Evolutionary conservation across 2,797 vertebrate genomes (phyloP).

Genomic region (Gallinago stenura): DNA sequence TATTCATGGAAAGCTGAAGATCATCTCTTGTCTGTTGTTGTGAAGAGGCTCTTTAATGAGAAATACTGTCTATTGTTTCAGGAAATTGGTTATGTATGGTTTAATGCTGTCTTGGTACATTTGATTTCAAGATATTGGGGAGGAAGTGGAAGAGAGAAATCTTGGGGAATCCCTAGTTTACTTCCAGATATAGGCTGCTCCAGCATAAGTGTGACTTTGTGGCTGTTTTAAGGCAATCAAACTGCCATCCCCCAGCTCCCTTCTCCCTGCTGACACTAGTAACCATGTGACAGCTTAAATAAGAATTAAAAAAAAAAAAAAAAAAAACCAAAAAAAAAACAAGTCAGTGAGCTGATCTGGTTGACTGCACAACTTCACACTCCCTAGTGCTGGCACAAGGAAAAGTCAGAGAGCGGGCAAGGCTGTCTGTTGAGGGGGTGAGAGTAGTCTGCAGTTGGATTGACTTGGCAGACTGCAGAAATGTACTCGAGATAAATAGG

Average conservation of each 20-base stretch:
- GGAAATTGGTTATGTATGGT: neutral
- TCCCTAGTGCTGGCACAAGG: neutral
- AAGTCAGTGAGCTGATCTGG: neutral
- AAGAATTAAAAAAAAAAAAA: neutral
- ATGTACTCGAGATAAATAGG: neutral
- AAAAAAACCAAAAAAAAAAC: neutral
- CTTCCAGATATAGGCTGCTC: neutral
- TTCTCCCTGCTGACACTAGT: neutral
- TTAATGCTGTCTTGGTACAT: neutral
- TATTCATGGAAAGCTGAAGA: neutral
- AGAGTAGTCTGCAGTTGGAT: neutral
- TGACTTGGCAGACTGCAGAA: neutral
- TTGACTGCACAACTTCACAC: neutral
- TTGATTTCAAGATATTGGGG: neutral
- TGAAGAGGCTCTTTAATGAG: neutral
- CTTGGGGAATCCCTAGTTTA: neutral
- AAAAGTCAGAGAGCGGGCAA: neutral
- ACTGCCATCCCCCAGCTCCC: neutral
- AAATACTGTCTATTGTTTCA: neutral
- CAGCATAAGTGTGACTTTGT: neutral
- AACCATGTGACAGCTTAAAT: neutral
- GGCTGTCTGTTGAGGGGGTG: neutral
- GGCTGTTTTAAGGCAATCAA: neutral
- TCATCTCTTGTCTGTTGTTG: accelerated
- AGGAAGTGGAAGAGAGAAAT: neutral